Percentiles rank a stretch among this genome's conserved stretches.
Evolutionary conservation across 2,797 vertebrate species (phyloP).

Genomic region (Neostethus bicornis): DNA sequence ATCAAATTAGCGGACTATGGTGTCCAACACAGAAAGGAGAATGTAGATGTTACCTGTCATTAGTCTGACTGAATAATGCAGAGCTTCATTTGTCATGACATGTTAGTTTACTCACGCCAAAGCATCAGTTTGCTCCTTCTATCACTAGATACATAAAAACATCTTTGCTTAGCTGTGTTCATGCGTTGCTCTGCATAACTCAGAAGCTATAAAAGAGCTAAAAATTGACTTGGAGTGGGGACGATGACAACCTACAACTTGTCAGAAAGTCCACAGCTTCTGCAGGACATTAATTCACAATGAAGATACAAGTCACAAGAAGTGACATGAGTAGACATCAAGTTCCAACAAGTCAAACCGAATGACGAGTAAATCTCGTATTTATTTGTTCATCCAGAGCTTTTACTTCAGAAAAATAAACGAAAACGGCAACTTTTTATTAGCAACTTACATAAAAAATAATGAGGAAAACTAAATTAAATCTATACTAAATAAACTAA

Average conservation of each 20-base stretch:
- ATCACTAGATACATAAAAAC: constrained; percentile 9
- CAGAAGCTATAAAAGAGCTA: not conserved
- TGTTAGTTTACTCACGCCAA: constrained; percentile 33
- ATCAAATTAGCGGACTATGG: constrained; percentile 49
- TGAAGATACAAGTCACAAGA: not conserved
- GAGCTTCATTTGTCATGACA: constrained; percentile 48
- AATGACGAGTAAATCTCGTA: not conserved
- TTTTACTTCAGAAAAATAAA: no score
- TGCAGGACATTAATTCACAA: not conserved
- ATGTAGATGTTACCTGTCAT: constrained; percentile 27
- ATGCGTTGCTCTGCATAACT: not conserved
- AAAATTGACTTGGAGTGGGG: not conserved
- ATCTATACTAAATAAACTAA: no score
- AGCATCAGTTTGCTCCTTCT: constrained; percentile 21
- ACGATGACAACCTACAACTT: not conserved
- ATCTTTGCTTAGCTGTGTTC: constrained; percentile 7
- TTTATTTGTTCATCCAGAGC: no score
- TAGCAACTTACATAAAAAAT: no score
- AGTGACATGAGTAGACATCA: not conserved
- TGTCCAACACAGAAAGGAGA: constrained; percentile 25
- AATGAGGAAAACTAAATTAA: no score
- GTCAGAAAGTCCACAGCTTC: not conserved
- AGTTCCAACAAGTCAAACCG: not conserved
- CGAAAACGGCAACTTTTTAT: no score
- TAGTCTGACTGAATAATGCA: constrained; percentile 39